A percentile compares a stretch with the other conserved stretches of the same genome.
Conservation (phyloP, 1,140 invertebrate species). For the Drosophila pectinifera region DNA sequence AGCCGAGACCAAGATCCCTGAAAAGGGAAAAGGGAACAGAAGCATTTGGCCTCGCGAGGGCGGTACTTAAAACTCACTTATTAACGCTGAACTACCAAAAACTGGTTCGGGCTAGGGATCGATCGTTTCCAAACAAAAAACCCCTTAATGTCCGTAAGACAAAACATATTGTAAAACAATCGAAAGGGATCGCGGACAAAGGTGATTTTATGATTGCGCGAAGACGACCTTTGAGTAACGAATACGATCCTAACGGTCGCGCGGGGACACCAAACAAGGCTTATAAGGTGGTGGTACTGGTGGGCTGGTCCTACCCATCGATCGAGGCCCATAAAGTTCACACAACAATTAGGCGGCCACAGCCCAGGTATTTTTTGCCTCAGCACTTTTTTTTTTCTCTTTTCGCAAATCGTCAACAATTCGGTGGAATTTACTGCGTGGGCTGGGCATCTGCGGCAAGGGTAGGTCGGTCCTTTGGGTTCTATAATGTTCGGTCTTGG, state of each 20-base stretch:
- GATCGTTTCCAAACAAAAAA: conserved; percentile 72
- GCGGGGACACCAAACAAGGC: conserved; percentile 70
- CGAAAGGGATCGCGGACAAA: conserved; percentile 58
- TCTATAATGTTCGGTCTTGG: conserved; percentile 24
- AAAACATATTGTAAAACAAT: conserved; percentile 75
- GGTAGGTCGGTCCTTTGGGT: conserved; percentile 30
- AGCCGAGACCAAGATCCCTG: conserved; percentile 33
- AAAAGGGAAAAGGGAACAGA: conserved; percentile 28
- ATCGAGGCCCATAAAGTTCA: conserved; percentile 64
- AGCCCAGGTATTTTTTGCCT: conserved; percentile 61
- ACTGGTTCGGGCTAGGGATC: conserved; percentile 36
- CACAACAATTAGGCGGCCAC: conserved; percentile 70
- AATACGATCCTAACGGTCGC: conserved; percentile 20
- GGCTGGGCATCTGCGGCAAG: conserved; percentile 38
- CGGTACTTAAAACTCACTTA: conserved; percentile 70
- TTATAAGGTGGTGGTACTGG: conserved; percentile 24
- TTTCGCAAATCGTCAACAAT: conserved; percentile 70
- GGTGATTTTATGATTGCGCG: conserved; percentile 61
- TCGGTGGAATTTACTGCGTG: conserved; percentile 54
- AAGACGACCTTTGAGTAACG: conserved; percentile 36
- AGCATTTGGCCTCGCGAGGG: conserved; percentile 45
- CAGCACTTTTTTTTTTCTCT: conserved; percentile 28
- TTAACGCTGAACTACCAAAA: conserved; percentile 56
- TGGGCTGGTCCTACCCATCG: conserved; percentile 37
- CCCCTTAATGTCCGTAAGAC: conserved; percentile 72